Evolutionary conservation across 2,797 vertebrate genomes (phyloP).

Genomic region (Masticophis lateralis): DNA sequence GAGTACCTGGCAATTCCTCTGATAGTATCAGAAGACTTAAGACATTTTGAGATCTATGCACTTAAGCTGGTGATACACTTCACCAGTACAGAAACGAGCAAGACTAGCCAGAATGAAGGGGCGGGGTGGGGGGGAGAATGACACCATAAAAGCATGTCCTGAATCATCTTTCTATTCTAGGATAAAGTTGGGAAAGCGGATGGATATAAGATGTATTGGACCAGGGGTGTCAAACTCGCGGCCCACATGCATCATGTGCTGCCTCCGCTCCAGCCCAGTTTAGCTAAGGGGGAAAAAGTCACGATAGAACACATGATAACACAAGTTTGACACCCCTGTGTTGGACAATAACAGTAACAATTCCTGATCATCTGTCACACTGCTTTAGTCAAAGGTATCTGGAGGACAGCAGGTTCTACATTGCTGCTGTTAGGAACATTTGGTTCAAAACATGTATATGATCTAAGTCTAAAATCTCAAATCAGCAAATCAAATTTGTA

Average conservation of each 20-base stretch:
- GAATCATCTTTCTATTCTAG: not conserved
- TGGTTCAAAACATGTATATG: not conserved
- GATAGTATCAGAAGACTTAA: not conserved
- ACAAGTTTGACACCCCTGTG: no score
- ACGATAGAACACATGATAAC: no score
- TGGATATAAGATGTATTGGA: not conserved
- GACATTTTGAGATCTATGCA: not conserved
- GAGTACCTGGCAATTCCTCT: not conserved
- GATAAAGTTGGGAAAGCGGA: not conserved
- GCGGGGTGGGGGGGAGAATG: rapidly evolving
- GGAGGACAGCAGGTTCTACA: not conserved
- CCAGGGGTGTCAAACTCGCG: no score
- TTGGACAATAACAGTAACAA: not conserved
- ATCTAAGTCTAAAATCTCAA: not conserved
- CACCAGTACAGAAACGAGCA: not conserved
- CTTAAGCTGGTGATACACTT: not conserved
- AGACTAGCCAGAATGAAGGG: not conserved
- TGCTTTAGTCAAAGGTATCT: not conserved
- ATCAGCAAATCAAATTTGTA: not conserved
- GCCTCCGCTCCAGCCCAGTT: no score
- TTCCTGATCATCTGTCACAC: not conserved
- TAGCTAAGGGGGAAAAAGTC: no score
- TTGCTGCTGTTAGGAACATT: not conserved
- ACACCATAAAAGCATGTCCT: not conserved
- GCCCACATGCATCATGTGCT: no score